Base-by-base conservation (phyloP, 2,888 invertebrate genomes). In the Eupithecia insigniata region DNA sequence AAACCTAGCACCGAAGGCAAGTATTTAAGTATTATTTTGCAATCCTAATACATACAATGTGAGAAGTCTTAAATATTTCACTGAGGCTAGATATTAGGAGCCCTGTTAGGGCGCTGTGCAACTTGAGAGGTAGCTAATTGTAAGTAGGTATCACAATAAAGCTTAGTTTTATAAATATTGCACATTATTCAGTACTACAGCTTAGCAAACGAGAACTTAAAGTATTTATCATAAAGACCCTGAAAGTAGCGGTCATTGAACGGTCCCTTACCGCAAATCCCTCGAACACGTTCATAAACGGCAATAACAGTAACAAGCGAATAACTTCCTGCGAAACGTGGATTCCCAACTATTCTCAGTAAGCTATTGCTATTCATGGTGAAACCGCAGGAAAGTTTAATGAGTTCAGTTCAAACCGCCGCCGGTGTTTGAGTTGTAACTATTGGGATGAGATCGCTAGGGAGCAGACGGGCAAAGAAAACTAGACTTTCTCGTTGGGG, bases 341-440 rank as follows among this genome's bases (percentile, higher is more conserved):
- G 62, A 62, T 61, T 62, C 30, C 32, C 68, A 68, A 68, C 69
- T 62, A 68, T 61, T 69, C 34, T 26, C n/a, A 51, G 43, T 22
- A 62, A 61, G 61, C 60, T 30, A 68, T 61, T 46, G 36, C 62
- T 69, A 69, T 69, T 69, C 62, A 51, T 62, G 28, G 43, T 69
- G 46, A 5, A 22, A 62, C 46, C 46, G 62, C 61, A 18, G 68
- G 30, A n/a, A 67, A 67, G 62, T 61, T 62, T 34, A 26, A 69
- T 69, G 69, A 32, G 62, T 46, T 46, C 69, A 46, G 68, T 69
- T 43, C 36, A 26, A 36, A 46, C 36, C 36, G n/a, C 22, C 51
- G n/a, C 46, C 46, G 26, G 55, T 60, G 60, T 60, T 60, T 60
- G 60, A 60, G 60, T 60, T 60, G 30, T 28, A 30, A 60, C 60